Evolutionary conservation across 2,888 invertebrate genomes (phyloP).

Genomic region (Cosmia pyralina): DNA sequence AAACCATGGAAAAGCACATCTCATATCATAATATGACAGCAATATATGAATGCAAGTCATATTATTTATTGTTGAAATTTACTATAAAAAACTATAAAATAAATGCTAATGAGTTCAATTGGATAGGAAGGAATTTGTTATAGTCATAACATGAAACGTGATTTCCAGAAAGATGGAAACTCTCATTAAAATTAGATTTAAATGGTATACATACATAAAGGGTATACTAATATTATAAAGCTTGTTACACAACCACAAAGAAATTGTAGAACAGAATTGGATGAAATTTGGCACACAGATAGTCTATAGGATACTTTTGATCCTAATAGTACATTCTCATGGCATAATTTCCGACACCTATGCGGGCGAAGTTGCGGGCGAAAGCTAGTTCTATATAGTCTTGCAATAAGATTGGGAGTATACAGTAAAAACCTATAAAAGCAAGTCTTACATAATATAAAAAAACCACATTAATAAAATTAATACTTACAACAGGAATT

Average conservation of each 20-base stretch:
- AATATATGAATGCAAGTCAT: neutral
- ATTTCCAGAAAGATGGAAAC: neutral
- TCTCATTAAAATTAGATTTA: neutral
- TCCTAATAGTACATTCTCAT: neutral
- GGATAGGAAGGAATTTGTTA: neutral
- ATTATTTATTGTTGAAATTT: neutral
- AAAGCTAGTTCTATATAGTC: neutral
- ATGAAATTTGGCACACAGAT: neutral
- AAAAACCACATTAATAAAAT: neutral
- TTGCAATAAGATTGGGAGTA: neutral
- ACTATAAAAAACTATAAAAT: neutral
- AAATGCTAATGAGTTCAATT: neutral
- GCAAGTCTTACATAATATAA: neutral
- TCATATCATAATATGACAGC: too few relatives aligned
- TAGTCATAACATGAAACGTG: neutral
- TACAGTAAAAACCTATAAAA: neutral
- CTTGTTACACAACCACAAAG: neutral
- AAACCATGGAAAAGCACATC: neutral
- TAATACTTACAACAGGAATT: conserved; percentile 89
- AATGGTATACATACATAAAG: neutral
- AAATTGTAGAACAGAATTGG: neutral
- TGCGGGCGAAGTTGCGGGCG: too few relatives aligned
- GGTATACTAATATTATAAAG: neutral
- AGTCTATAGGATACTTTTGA: neutral
- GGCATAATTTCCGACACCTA: neutral